phyloP scores from a whole-genome alignment of 2,888 invertebrate genomes.

The Choreutis nemorana region DNA sequence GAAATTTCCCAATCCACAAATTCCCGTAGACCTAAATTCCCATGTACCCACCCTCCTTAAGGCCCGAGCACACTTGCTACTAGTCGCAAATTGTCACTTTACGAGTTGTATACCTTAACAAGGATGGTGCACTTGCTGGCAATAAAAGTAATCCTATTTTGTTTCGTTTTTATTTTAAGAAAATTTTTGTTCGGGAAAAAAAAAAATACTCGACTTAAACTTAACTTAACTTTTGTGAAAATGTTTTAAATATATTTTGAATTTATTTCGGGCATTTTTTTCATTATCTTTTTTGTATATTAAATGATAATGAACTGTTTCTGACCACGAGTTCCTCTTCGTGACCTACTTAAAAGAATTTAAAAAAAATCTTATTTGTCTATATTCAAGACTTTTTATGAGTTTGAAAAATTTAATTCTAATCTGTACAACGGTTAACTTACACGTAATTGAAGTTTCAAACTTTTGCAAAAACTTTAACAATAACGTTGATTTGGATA shows the following conservation, averaged over 20 bases:
- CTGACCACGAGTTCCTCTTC: too few relatives aligned
- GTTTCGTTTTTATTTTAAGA: slow-evolving; percentile 4
- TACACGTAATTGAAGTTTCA: background rate
- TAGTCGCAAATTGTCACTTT: slow-evolving; percentile 31
- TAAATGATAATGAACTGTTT: too few relatives aligned
- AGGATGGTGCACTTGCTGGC: slow-evolving; percentile 19
- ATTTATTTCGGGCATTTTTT: too few relatives aligned
- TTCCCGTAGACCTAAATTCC: too few relatives aligned
- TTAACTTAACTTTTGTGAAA: too few relatives aligned
- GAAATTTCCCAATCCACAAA: too few relatives aligned
- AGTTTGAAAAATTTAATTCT: background rate
- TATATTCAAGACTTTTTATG: too few relatives aligned
- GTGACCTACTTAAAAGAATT: too few relatives aligned
- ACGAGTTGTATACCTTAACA: slow-evolving; percentile 22
- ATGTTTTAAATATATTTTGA: too few relatives aligned
- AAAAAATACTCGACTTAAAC: slow-evolving; percentile 10
- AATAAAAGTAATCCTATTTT: slow-evolving; percentile 10
- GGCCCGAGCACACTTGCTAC: slow-evolving; percentile 19
- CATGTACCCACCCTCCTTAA: slow-evolving; percentile 16
- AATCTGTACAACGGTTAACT: background rate
- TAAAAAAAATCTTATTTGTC: too few relatives aligned
- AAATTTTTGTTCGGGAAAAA: slow-evolving; percentile 5
- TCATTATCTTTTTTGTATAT: too few relatives aligned
- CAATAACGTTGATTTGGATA: slow-evolving; percentile 3
- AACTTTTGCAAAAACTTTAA: background rate